Evolutionary conservation across 1,140 invertebrate species (phyloP), one percentile per base, ranked within the genome.

Genomic region (Yoshiicerus persimilis): DNA sequence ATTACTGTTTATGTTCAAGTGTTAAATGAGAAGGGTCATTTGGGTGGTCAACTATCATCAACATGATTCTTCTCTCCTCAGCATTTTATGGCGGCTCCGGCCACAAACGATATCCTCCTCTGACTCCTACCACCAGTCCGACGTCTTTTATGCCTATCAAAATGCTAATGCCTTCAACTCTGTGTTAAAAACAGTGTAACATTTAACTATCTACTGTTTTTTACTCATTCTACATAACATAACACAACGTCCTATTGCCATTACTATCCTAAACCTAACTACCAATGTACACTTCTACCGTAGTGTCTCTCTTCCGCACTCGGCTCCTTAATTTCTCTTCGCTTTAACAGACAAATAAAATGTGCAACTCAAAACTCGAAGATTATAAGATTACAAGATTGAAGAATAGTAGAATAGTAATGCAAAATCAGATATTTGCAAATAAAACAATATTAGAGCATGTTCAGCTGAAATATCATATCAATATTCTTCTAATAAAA

Each of bases 1-100:
- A 90, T 90, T 90, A 90, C 84, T 90, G 87, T 90, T 90, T 88
- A 90, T 88, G 89, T 87, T 88, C 87, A 87, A 88, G 87, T 88
- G 89, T 88, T 88, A 88, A 88, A 90, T 86, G 89, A 90, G 84
- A 84, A 88, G 89, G 89, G 89, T 88, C 87, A 88, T 90, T 90
- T 90, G 89, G 89, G 89, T 90, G 89, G 89, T 90, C 89, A 90
- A 87, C 87, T 87, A 87, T 89, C 89, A 88, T 90, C 86, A 88
- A 88, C 87, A 88, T 88, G 89, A 70, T 85, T 88, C 89, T 89
- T 86, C 84, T 89, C 87, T 88, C 47, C 87, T 86, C 36, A 80
- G 77, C 84, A 87, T 87, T 89, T 87, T 87, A 87, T 89, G 88
- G 32, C 88, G 77, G 56, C 87, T 80, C 66, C 34, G 39, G 62